A percentile compares a stretch with the other conserved stretches of the same genome.
phyloP scores from a whole-genome alignment of 2,888 invertebrate species.

The Acheta domesticus region DNA sequence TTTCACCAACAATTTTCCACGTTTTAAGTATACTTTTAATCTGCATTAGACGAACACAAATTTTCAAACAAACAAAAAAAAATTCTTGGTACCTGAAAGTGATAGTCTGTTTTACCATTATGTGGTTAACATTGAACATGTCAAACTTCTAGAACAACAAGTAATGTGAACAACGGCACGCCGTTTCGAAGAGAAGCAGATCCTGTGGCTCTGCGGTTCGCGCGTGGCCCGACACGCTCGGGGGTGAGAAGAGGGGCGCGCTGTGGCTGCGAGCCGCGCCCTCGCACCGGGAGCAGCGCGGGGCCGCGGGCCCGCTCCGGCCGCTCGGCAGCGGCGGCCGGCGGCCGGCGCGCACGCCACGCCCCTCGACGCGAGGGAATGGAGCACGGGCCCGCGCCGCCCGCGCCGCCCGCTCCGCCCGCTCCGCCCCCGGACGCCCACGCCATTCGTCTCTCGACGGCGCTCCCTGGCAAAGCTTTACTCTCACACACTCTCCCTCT shows the following conservation, averaged over 20 bases:
- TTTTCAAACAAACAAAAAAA: conserved; percentile 35
- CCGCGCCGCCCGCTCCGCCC: background rate
- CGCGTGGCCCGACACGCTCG: background rate
- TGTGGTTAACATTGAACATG: conserved; percentile 35
- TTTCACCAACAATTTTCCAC: conserved; percentile 34
- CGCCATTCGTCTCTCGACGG: background rate
- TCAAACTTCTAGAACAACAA: background rate
- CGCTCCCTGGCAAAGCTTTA: too few relatives aligned
- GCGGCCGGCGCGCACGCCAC: background rate
- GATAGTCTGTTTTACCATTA: conserved; percentile 33
- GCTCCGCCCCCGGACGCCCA: background rate
- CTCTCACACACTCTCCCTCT: too few relatives aligned
- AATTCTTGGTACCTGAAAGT: conserved; percentile 36
- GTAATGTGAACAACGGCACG: background rate
- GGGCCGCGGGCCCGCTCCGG: background rate
- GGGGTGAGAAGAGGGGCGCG: background rate
- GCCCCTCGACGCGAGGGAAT: background rate
- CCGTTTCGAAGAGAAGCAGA: conserved; percentile 1
- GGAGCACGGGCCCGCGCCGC: background rate
- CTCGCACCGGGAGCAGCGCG: background rate
- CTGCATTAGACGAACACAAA: conserved; percentile 36
- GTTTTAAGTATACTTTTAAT: conserved; percentile 4
- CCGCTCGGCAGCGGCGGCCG: too few relatives aligned
- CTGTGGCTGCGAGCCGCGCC: background rate
- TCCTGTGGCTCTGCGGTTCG: background rate